Evolutionary conservation across 2,888 invertebrate species (phyloP).

Genomic region (Drosophila gaucha): DNA sequence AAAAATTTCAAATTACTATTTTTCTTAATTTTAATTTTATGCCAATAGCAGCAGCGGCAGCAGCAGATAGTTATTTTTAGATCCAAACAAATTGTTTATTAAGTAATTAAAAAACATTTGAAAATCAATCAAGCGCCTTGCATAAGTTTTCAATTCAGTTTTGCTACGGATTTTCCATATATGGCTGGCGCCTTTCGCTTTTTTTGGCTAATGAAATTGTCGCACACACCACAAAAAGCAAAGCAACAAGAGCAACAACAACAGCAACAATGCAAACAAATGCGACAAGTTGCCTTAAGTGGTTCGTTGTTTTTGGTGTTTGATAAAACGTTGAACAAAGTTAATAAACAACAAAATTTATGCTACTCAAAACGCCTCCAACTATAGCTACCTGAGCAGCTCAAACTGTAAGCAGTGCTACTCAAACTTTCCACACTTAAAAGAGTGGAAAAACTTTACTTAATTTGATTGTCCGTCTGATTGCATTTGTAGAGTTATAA

Average conservation of each 20-base stretch:
- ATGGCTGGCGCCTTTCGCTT: slow-evolving; percentile 64
- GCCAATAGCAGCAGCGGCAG: no score
- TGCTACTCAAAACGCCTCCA: slow-evolving; percentile 48
- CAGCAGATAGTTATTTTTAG: slow-evolving; percentile 28
- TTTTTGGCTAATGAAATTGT: slow-evolving; percentile 75
- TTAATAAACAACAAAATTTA: slow-evolving; percentile 40
- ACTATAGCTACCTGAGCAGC: slow-evolving; percentile 7
- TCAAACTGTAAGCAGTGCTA: slow-evolving; percentile 24
- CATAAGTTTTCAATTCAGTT: slow-evolving; percentile 50
- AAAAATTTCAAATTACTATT: slow-evolving; percentile 14
- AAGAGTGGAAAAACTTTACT: background rate
- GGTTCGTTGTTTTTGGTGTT: slow-evolving; percentile 53
- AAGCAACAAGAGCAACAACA: slow-evolving; percentile 19
- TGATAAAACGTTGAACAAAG: slow-evolving; percentile 41
- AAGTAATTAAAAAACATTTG: slow-evolving; percentile 63
- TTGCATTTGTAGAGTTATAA: slow-evolving; percentile 5
- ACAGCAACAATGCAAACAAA: slow-evolving; percentile 20
- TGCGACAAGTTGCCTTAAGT: slow-evolving; percentile 58
- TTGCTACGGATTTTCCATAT: slow-evolving; percentile 44
- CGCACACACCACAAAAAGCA: slow-evolving; percentile 48
- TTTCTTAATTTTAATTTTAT: slow-evolving; percentile 2
- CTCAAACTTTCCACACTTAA: no score
- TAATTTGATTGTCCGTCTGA: background rate
- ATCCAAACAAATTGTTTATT: slow-evolving; percentile 46
- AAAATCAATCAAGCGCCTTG: slow-evolving; percentile 71